Conservation (phyloP, 2,113 vertebrate genomes). For the Diphyllodes magnificus region DNA sequence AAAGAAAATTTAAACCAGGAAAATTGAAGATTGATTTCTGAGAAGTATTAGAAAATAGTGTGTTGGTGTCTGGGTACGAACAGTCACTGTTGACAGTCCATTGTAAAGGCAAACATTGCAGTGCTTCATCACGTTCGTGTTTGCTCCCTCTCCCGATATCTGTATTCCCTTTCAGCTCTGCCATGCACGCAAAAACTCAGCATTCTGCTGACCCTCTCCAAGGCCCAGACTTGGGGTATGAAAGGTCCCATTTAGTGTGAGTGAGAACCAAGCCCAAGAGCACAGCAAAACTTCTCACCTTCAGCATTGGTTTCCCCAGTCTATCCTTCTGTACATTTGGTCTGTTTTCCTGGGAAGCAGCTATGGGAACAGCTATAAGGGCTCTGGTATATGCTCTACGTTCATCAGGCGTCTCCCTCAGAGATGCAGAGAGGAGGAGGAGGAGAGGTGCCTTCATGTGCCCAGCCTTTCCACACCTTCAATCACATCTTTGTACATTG, state of each 20-base stretch:
- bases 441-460: background rate
- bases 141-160: background rate
- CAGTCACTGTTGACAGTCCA: background rate
- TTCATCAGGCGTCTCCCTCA: background rate
- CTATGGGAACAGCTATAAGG: background rate
- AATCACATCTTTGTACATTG: background rate
- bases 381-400: background rate
- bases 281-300: background rate
- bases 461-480: background rate
- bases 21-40: background rate
- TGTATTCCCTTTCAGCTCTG: background rate
- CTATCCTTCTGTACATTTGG: background rate
- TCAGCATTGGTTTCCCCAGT: background rate
- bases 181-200: background rate
- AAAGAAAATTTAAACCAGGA: background rate
- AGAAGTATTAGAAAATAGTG: background rate
- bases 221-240: background rate
- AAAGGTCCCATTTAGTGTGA: background rate
- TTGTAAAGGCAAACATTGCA: background rate
- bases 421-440: background rate
- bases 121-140: background rate
- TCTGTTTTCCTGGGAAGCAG: background rate
- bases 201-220: background rate
- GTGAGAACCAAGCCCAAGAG: background rate
- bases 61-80: fast-evolving